A percentile compares a stretch with the other conserved stretches of the same genome.
phyloP scores from a whole-genome alignment of 2,113 vertebrate genomes.

The Chloroceryle aenea region DNA sequence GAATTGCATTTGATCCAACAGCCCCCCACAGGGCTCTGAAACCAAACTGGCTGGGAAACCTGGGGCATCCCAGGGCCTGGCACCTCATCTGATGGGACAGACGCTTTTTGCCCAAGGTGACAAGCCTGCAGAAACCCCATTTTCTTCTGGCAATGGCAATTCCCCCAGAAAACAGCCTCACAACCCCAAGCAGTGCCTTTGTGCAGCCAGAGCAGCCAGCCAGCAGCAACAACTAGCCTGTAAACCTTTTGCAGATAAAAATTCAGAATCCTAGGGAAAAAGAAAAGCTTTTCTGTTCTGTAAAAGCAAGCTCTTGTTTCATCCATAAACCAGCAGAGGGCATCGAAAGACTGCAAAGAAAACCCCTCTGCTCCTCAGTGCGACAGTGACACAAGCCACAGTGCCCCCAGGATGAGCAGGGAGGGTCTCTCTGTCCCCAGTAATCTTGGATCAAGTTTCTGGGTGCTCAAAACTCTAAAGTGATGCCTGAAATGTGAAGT shows the following conservation, averaged over 20 bases:
- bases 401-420: fast-evolving
- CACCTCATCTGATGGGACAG: neutral
- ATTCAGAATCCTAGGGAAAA: neutral
- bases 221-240: neutral
- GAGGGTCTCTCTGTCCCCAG: neutral
- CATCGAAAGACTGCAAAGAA: slow-evolving; percentile 20
- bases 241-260: neutral
- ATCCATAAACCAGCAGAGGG: slow-evolving; percentile 59
- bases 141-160: neutral
- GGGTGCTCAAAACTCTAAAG: neutral
- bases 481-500: neutral
- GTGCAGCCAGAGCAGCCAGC: neutral
- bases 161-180: neutral
- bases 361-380: neutral
- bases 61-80: neutral
- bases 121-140: neutral
- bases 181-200: fast-evolving
- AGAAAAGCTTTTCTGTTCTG: neutral
- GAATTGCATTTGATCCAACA: neutral
- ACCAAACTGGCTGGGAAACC: neutral
- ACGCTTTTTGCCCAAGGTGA: neutral
- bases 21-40: neutral
- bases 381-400: neutral
- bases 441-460: neutral
- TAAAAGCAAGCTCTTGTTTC: neutral